Conservation (phyloP, 1,140 invertebrate genomes). For the Drosophila arawakana region DNA sequence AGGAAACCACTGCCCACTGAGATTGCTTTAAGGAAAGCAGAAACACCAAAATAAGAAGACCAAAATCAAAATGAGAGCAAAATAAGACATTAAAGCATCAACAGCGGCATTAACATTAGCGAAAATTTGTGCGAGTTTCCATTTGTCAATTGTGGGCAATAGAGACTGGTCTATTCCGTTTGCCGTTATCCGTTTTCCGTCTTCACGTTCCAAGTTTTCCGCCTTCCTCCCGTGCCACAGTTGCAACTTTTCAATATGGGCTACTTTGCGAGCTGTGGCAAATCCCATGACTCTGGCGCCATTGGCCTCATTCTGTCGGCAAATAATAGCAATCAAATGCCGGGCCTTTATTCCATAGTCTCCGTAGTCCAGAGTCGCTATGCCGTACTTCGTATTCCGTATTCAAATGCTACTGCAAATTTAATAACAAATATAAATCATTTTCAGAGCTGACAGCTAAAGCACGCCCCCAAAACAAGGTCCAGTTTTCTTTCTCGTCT, state of each 20-base stretch:
- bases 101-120: conserved; percentile 19
- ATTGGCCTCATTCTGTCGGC: conserved; percentile 65
- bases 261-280: conserved; percentile 53
- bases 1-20: background rate
- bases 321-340: conserved; percentile 77
- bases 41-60: background rate
- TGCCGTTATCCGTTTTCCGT: background rate
- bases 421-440: conserved; percentile 82
- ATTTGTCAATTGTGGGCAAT: conserved; percentile 13
- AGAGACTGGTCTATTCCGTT: background rate
- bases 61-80: no score
- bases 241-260: conserved; percentile 58
- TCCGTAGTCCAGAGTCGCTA: conserved; percentile 40
- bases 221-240: background rate
- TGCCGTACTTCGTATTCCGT: conserved; percentile 13
- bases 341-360: conserved; percentile 22
- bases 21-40: conserved; percentile 14
- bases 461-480: conserved; percentile 47
- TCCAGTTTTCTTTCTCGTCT: conserved; percentile 13
- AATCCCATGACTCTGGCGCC: conserved; percentile 41
- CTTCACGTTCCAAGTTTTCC: background rate
- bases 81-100: conserved; percentile 22
- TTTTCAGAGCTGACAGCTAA: conserved; percentile 71
- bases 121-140: conserved; percentile 18
- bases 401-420: conserved; percentile 78